Base-by-base conservation (phyloP, 2,888 invertebrate species). In the Polydesmus complanatus region DNA sequence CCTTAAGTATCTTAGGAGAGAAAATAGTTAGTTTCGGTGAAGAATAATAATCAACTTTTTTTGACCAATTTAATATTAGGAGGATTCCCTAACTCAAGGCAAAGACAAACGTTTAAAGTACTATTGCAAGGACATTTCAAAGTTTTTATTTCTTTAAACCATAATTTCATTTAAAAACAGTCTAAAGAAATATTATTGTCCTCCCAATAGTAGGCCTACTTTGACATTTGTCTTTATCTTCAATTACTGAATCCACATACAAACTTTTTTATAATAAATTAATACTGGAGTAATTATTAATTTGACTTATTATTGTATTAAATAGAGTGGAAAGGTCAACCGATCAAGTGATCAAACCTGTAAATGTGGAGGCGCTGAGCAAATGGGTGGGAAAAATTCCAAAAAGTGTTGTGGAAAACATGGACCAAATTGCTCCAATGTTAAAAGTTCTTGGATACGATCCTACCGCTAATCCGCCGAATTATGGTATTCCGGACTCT, bases 341-440 rank as follows among this genome's bases (percentile, higher is more conserved):
- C 65, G 96, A 97, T 80, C 97, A 97, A 81, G 95, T 98, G 69
- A 92, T 97, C 74, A 95, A 96, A 71, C 94, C 97, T 18, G 88
- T 98, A 64, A 97, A 98, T 79, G 79, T 91, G 71, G 96, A 96
- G 76, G 97, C 97, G 0, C 63, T 63, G 1, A 69, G 71, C 25
- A 77, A 76, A 65, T 79, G 79, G 79, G 77, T 77, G 25, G 70
- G 75, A 21, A 68, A 72, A 14, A 73, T 79, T 56, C 78, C 78
- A 1, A 82, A 83, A 25, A 95, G 97, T 77, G 94, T 96, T 63
- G 83, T 93, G 65, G 81, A 82, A 64, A 92, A 94, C 74, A 92
- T 94, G 91, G 85, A 87, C 19, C 84, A 86, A 69, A 83, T 95
- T 69, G 95, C 95, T 66, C 95, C 95, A 63, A 96, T 96, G 95